Base-by-base conservation (phyloP, 1,140 invertebrate species). In the Lepidurus couesii region DNA sequence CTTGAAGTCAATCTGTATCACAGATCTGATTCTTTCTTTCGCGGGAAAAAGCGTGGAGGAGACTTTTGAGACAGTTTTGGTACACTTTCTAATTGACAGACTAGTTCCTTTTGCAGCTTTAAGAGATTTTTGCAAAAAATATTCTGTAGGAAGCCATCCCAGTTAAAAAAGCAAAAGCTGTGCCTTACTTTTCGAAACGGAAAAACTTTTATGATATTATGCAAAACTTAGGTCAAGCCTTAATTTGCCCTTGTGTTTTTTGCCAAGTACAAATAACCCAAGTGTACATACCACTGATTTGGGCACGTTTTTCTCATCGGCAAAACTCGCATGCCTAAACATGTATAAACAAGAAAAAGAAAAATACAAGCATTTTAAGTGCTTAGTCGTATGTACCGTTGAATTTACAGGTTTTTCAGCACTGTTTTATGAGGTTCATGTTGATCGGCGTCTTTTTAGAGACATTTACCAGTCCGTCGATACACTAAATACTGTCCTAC, bases 31-130 rank as follows among this genome's bases (percentile, higher is more conserved):
- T 65, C 53, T 21, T 21, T 9, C 21, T 65, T 65, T 65, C 53
- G 53, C 53, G 16, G 21, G 21, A 65, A 10, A 21, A 13, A 13
- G 21, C 34, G 8, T 21, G 21, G 53, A 65, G 21, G 13, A 65
- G 53, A 65, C 13, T 34, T 34, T 34, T 34, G 13, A 21, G 8
- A n/a, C 21, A 65, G n/a, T 16, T 13, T n/a, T 13, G 13, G 8
- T 65, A 65, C 21, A 65, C 53, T 65, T 65, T 65, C 16, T 65
- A 65, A 65, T 65, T 65, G 53, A 65, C 53, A 9, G 53, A 9
- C 53, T 65, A 65, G 53, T 65, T 65, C 53, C 53, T 65, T 65
- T 65, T 65, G 53, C 53, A 65, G 53, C 53, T 65, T 65, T 65
- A 65, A 65, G 53, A 65, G 53, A 47, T 1, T 65, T 65, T 65